A percentile compares a stretch with the other conserved stretches of the same genome.
Conservation (phyloP, 2,797 vertebrate species). For the Periparus ater region DNA sequence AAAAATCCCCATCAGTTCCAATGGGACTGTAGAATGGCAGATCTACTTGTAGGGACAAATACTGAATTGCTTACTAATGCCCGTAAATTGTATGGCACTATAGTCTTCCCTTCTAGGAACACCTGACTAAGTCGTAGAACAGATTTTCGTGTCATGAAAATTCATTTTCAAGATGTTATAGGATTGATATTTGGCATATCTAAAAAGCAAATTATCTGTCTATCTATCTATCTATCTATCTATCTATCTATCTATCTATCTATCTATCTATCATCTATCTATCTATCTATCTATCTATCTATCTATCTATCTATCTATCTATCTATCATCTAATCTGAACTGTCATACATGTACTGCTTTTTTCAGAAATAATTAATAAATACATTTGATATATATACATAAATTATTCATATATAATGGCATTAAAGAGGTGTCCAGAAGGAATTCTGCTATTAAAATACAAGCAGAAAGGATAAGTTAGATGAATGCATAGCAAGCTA, state of each 20-base stretch:
- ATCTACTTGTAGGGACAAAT: neutral
- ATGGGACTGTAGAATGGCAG: neutral
- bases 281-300: too few relatives aligned
- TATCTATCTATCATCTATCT: neutral
- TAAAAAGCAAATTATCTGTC: neutral
- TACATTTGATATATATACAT: neutral
- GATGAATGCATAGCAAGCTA: neutral
- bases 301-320: too few relatives aligned
- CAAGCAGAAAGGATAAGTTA: neutral
- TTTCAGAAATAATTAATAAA: neutral
- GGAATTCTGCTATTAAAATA: neutral
- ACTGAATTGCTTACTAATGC: neutral
- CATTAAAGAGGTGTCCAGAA: neutral
- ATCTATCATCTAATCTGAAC: neutral
- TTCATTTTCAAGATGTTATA: neutral
- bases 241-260: neutral
- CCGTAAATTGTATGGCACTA: neutral
- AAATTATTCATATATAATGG: neutral
- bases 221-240: neutral
- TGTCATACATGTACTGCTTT: neutral
- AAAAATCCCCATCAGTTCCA: neutral
- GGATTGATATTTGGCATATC: neutral
- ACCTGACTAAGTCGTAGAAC: neutral
- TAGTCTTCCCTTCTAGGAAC: neutral
- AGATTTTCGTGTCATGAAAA: neutral